phyloP scores from a whole-genome alignment of 1,140 invertebrate genomes.

The Camponotus pennsylvanicus region DNA sequence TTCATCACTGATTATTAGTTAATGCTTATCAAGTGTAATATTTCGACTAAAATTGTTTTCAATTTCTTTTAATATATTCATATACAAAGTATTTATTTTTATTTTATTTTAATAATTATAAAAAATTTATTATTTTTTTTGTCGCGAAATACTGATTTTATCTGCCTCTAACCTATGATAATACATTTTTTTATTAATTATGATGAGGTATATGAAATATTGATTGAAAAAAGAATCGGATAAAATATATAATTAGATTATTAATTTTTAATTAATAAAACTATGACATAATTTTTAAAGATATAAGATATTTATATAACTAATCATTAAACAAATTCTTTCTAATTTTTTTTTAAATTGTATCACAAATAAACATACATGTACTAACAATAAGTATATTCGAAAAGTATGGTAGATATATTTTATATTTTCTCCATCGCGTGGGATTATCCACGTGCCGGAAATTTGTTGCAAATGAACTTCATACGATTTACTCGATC shows the following conservation, averaged over 20 bases:
- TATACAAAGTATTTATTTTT: background rate
- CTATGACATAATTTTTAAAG: background rate
- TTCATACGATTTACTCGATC: constrained; percentile 31
- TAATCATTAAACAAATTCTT: background rate
- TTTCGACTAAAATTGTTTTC: background rate
- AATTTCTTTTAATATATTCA: background rate
- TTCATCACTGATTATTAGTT: constrained; percentile 16
- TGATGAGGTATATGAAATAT: background rate
- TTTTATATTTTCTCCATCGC: background rate
- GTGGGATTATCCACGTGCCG: background rate
- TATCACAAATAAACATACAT: background rate
- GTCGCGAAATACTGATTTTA: background rate
- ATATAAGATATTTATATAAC: background rate
- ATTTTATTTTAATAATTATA: background rate
- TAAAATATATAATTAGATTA: constrained; percentile 11
- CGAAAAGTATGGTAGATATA: background rate
- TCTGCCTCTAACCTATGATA: background rate
- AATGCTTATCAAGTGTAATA: constrained; percentile 7
- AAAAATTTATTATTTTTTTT: background rate
- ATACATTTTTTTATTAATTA: constrained; percentile 16
- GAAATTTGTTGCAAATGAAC: constrained; percentile 24
- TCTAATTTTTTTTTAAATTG: background rate
- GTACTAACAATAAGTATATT: too few species aligned
- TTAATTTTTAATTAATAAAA: constrained; percentile 39
- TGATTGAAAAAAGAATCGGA: background rate